Evolutionary conservation across 2,113 vertebrate species (phyloP), one percentile per base, ranked within the genome.

Genomic region (Strix uralensis): DNA sequence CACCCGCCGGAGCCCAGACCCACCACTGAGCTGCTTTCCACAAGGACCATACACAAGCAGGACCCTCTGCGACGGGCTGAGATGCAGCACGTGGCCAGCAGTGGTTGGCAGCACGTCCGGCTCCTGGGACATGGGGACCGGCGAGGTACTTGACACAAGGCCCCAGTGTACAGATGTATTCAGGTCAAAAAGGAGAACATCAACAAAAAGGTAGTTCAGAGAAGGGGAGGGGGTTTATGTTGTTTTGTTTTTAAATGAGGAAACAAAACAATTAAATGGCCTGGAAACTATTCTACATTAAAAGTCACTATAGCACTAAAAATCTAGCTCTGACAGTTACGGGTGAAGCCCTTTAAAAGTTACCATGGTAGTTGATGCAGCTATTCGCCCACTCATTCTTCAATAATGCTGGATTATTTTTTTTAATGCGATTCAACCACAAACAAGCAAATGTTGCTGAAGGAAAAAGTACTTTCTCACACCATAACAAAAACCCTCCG

Each of bases 311-410:
- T 7, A 88, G 86, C 90, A 91, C 94, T 83, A 67, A 92, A 89
- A 93, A 51, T 7, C 70, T n/a, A 70, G 91, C 82, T 59, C 91
- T 96, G 95, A 65, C 96, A 97, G 93, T 54, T 82, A n/a, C 5
- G 86, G 94, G 94, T 88, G 96, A 96, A 94, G 96, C 70, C 94
- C 95, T 94, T 88, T 63, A 51, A 38, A 93, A 97, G 97, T 96
- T 97, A 92, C 96, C 96, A 96, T 97, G 96, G 97, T 25, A 97
- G 92, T 94, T 36, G 85, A 86, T 86, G 96, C 94, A 91, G 95
- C 70, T 46, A 75, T 92, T 96, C 91, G 81, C 96, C 96, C 97
- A 96, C 96, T 96, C 90, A 0, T 59, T 94, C 87, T 73, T 81
- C 96, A 95, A 42, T 95, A 92, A 96, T 46, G 95, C 86, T 52